Percentiles rank a stretch among this genome's conserved stretches.
phyloP scores from a whole-genome alignment of 2,888 invertebrate genomes.

The Aquatica leii region DNA sequence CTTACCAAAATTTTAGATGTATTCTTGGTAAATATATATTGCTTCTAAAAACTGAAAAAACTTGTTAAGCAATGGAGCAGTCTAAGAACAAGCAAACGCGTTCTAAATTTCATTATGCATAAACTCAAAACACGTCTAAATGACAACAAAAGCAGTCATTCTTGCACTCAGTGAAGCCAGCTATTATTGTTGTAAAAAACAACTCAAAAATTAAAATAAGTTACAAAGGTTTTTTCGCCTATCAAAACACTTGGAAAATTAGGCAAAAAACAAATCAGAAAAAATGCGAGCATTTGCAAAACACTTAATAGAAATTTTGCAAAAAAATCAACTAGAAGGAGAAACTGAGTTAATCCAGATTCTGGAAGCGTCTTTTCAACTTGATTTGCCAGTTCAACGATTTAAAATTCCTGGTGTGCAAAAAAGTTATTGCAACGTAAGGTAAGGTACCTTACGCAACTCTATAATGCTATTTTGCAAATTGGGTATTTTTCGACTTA shows the following conservation, averaged over 20 bases:
- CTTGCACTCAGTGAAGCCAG: conserved; percentile 11
- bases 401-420: conserved; percentile 5
- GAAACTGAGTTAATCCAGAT: too few species aligned
- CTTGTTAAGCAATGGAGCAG: too few species aligned
- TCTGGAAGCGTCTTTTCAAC: conserved; percentile 6
- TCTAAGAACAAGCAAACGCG: conserved; percentile 18
- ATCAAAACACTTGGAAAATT: conserved; percentile 17
- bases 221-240: conserved; percentile 6
- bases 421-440: conserved; percentile 9
- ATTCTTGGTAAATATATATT: too few species aligned
- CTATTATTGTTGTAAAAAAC: conserved; percentile 16
- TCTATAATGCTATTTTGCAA: conserved; percentile 12
- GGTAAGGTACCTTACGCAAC: conserved; percentile 13
- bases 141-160: conserved; percentile 16
- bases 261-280: conserved; percentile 16
- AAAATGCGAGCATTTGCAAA: conserved; percentile 17
- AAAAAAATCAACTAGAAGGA: conserved; percentile 17
- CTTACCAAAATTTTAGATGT: too few species aligned
- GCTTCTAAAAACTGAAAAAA: too few species aligned
- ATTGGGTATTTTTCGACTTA: conserved; percentile 5
- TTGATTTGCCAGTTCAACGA: conserved; percentile 3
- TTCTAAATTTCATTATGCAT: conserved; percentile 27
- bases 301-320: conserved; percentile 17
- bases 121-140: conserved; percentile 31
- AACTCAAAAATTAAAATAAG: conserved; percentile 21